Evolutionary conservation across 2,888 invertebrate genomes (phyloP).

Genomic region (Hirtodrosophila confusa): DNA sequence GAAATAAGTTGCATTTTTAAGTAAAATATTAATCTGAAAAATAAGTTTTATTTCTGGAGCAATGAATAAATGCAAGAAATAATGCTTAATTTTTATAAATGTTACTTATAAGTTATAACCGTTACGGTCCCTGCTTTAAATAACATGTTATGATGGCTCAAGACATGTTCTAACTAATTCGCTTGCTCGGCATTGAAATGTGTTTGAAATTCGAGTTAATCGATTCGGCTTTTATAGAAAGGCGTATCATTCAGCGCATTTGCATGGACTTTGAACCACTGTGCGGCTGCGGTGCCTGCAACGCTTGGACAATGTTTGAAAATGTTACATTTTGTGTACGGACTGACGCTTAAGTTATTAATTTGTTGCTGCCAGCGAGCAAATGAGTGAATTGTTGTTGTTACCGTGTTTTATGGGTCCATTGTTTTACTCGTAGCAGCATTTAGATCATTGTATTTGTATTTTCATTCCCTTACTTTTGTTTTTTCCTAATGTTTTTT

Average conservation of each 20-base stretch:
- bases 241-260: background rate
- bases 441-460: constrained; percentile 52
- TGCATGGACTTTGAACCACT: constrained; percentile 13
- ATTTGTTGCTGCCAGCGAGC: constrained; percentile 53
- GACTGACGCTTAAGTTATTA: constrained; percentile 54
- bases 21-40: too few relatives aligned
- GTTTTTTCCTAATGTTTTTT: constrained; percentile 6
- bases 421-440: constrained; percentile 56
- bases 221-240: too few relatives aligned
- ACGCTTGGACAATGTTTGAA: constrained; percentile 67
- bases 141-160: too few relatives aligned
- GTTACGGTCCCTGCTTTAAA: too few relatives aligned
- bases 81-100: too few relatives aligned
- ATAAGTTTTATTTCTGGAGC: too few relatives aligned
- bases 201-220: too few relatives aligned
- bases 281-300: constrained; percentile 37
- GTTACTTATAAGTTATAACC: too few relatives aligned
- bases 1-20: too few relatives aligned
- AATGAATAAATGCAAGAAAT: too few relatives aligned
- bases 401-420: constrained; percentile 63
- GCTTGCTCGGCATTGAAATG: too few relatives aligned
- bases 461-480: constrained; percentile 11
- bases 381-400: constrained; percentile 42
- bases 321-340: constrained; percentile 59
- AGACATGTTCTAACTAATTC: too few relatives aligned